Conservation (phyloP, 2,113 vertebrate genomes). For the Syngnathoides biaculeatus region DNA sequence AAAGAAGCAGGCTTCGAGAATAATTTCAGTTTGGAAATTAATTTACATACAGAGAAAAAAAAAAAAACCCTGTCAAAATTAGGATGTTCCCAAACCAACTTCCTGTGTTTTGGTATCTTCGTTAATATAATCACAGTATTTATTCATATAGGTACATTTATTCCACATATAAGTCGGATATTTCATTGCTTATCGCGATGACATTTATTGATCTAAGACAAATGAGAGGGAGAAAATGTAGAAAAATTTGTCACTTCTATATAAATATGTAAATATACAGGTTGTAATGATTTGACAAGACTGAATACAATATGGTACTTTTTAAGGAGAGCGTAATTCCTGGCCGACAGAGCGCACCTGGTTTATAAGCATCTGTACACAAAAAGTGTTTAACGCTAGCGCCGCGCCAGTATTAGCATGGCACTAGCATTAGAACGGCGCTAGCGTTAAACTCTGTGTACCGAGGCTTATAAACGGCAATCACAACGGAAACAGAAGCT, state of each 20-base stretch:
- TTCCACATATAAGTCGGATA: slow-evolving; percentile 62
- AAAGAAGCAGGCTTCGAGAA: not conserved
- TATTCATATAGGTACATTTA: slow-evolving; percentile 63
- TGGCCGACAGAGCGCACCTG: too few relatives aligned
- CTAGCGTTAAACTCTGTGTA: too few relatives aligned
- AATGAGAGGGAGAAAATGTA: slow-evolving; percentile 51
- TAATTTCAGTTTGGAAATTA: not conserved
- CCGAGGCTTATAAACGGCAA: too few relatives aligned
- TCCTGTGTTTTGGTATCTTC: slow-evolving; percentile 60
- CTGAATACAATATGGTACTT: slow-evolving; percentile 51
- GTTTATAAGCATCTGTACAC: too few relatives aligned
- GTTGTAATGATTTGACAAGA: slow-evolving; percentile 55
- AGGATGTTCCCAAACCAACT: slow-evolving; percentile 3
- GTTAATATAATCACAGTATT: slow-evolving; percentile 70
- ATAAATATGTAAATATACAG: slow-evolving; percentile 78
- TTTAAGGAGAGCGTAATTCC: too few relatives aligned
- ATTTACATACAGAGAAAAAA: not conserved
- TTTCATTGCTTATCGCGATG: slow-evolving; percentile 60
- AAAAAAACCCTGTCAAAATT: not conserved
- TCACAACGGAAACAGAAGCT: too few relatives aligned
- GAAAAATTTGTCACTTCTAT: slow-evolving; percentile 62
- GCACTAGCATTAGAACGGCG: too few relatives aligned
- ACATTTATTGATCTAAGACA: slow-evolving; percentile 45
- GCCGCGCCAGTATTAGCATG: too few relatives aligned
- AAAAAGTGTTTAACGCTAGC: too few relatives aligned